Evolutionary conservation across 1,140 invertebrate species (phyloP).

Genomic region (Atta texana): DNA sequence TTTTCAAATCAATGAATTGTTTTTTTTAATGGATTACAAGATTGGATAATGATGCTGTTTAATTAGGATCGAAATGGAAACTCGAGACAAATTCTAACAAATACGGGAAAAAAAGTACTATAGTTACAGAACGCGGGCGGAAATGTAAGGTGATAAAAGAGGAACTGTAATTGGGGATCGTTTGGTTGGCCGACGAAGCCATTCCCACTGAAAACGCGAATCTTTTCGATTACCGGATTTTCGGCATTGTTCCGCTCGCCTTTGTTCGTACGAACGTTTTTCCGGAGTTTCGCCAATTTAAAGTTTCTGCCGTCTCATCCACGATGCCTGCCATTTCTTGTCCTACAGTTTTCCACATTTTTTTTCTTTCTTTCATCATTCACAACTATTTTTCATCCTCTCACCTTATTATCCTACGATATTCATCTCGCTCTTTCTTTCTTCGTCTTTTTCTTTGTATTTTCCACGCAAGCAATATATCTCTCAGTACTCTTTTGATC

Average conservation of each 20-base stretch:
- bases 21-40: not conserved
- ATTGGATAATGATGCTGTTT: not conserved
- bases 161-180: slow-evolving; percentile 53
- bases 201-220: slow-evolving; percentile 41
- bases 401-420: slow-evolving; percentile 39
- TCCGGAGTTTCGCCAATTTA: slow-evolving; percentile 66
- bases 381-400: slow-evolving; percentile 47
- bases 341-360: slow-evolving; percentile 51
- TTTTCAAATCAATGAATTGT: not conserved
- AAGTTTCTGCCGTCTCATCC: slow-evolving; percentile 67
- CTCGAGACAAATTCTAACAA: slow-evolving; percentile 7
- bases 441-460: slow-evolving; percentile 29
- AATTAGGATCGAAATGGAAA: slow-evolving; percentile 19
- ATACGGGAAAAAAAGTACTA: slow-evolving; percentile 8
- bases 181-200: slow-evolving; percentile 23
- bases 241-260: slow-evolving; percentile 60
- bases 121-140: not conserved
- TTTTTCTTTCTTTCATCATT: slow-evolving; percentile 35
- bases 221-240: slow-evolving; percentile 59
- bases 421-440: slow-evolving; percentile 21
- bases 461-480: not conserved
- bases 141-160: slow-evolving; percentile 43
- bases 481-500: not conserved
- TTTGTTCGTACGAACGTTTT: slow-evolving; percentile 71
- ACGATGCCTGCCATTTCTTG: slow-evolving; percentile 52